phyloP scores from a whole-genome alignment of 2,113 vertebrate genomes.

The Amia ocellicauda region DNA sequence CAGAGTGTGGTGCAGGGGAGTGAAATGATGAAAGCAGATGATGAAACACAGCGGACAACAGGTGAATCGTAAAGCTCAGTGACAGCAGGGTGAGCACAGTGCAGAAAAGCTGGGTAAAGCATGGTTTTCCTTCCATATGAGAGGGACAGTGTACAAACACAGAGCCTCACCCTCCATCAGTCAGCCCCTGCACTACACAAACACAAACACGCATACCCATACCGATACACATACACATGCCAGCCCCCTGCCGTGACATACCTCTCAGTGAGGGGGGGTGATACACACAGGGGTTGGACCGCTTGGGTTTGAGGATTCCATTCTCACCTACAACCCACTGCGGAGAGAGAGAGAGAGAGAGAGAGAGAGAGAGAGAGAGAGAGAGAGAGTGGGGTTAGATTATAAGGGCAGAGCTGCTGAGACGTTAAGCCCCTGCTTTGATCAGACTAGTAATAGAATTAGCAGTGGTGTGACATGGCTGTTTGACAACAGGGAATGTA shows the following conservation, averaged over 20 bases:
- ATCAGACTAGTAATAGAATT: not conserved
- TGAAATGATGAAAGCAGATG: no score
- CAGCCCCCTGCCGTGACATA: slow-evolving; percentile 34
- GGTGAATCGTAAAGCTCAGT: no score
- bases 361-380: not conserved
- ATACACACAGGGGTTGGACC: slow-evolving; percentile 74
- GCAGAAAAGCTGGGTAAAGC: not conserved
- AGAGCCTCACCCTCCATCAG: not conserved
- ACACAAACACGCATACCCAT: not conserved
- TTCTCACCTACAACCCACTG: slow-evolving; percentile 82
- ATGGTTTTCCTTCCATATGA: no score
- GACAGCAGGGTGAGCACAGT: not conserved
- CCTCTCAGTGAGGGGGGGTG: slow-evolving; percentile 93
- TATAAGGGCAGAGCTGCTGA: not conserved
- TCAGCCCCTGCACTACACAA: not conserved
- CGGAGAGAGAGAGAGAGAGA: not conserved
- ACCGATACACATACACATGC: not conserved
- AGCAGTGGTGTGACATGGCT: not conserved
- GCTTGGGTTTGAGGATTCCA: slow-evolving; percentile 78
- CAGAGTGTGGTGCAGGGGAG: no score
- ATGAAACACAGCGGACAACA: no score
- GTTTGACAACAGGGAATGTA: no score
- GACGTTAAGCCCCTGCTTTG: no score
- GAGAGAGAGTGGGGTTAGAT: not conserved
- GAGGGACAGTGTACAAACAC: slow-evolving; percentile 4